Evolutionary conservation across 2,113 vertebrate genomes (phyloP), one percentile per base, ranked within the genome.

Genomic region (Elaphurus davidianus): DNA sequence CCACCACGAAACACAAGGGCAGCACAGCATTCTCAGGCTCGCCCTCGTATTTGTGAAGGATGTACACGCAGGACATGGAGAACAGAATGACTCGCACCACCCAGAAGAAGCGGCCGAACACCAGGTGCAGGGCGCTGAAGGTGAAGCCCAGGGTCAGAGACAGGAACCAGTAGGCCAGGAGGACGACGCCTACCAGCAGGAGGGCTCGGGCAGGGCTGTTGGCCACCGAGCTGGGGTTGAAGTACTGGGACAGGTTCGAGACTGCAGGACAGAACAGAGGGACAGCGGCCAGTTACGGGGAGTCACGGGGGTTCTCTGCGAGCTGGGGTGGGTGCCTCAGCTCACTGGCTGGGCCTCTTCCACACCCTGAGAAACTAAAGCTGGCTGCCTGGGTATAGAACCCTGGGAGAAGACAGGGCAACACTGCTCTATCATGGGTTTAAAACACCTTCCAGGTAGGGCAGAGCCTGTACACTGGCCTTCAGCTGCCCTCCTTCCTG

Each of bases 21-120:
- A 99, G 99, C 90, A 99, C 99, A 0, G 99, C 99, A 0, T 99
- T 99, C 97, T 99, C 99, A 0, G 99, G 99, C 98, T 99, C 99
- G 0, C 99, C 99, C 99, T 99, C 99, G 0, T 99, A 99, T 98
- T 99, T 99, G 99, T 99, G 99, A 96, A 99, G 99, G 98, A 99
- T 99, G 98, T 99, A 99, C 4, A 99, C 98, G 21, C 99, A 99
- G 0, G 99, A 99, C 47, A 99, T 99, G 15, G 99, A 99, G 54
- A 99, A 99, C 27, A 99, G 99, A 4, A 98, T 71, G 0, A 99
- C 99, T 0, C 99, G 99, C 0, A 99, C 99, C 0, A 99, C 96
- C 99, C 99, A 99, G 99, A 99, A 99, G 98, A 99, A 99, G 30
- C 99, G 99, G 33, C 99, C 99, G 0, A 99, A 99, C 23, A 99